Conservation (phyloP, 2,113 vertebrate genomes). For the Hydropotes inermis region DNA sequence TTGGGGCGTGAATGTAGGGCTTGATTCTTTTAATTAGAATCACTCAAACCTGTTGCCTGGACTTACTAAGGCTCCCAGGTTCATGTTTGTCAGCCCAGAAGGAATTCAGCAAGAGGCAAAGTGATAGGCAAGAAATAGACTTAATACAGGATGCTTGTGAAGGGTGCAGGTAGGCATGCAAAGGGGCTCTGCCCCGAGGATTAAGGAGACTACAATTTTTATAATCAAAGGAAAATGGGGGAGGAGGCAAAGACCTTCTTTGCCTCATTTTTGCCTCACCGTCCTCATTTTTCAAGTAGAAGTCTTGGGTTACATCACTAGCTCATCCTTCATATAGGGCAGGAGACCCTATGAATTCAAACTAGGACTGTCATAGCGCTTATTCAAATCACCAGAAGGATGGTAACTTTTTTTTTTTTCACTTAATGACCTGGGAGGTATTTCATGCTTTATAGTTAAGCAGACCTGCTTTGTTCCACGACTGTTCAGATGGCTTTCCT, state of each 20-base stretch:
- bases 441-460: not conserved
- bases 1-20: not conserved
- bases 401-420: not conserved
- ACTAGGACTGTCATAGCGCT: not conserved
- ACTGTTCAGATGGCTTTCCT: not conserved
- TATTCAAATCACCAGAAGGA: not conserved
- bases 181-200: not conserved
- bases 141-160: not conserved
- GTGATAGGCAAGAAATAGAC: not conserved
- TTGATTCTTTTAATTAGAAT: not conserved
- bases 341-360: not conserved
- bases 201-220: not conserved
- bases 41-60: not conserved
- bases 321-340: not conserved
- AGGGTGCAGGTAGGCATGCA: not conserved
- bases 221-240: not conserved
- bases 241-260: not conserved
- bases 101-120: not conserved
- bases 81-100: not conserved
- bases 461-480: not conserved
- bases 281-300: not conserved
- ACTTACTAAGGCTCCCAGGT: not conserved
- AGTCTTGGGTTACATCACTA: not conserved
- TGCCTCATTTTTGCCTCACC: not conserved
- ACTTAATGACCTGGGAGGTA: not conserved